phyloP scores from a whole-genome alignment of 1,140 invertebrate genomes.

The Nylanderia fulva region DNA sequence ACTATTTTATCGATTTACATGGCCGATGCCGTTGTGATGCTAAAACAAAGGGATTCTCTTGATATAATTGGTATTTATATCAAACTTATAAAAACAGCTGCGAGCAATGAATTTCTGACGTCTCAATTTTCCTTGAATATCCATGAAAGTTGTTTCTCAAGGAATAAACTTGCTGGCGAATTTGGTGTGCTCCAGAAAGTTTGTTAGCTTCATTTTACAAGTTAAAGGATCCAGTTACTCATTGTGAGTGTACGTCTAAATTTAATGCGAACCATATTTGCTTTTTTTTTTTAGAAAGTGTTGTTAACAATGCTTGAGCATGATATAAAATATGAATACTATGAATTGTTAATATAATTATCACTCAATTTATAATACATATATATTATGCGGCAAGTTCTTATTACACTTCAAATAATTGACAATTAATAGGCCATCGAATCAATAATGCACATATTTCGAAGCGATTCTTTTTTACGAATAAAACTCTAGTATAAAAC shows the following conservation, averaged over 20 bases:
- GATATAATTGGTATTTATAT: slow-evolving; percentile 14
- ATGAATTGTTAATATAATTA: slow-evolving; percentile 3
- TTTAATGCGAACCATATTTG: slow-evolving; percentile 14
- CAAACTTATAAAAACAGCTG: background rate
- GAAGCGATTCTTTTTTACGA: background rate
- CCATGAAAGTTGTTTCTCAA: slow-evolving; percentile 19
- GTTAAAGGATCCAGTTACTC: slow-evolving; percentile 13
- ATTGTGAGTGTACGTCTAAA: slow-evolving; percentile 27
- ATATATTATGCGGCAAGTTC: background rate
- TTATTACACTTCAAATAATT: slow-evolving; percentile 9
- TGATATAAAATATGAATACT: background rate
- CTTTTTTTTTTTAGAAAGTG: slow-evolving; percentile 21
- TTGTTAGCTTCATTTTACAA: slow-evolving; percentile 32
- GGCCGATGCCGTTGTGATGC: background rate
- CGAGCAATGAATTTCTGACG: slow-evolving; percentile 35
- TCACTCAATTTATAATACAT: background rate
- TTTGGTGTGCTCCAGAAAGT: slow-evolving; percentile 13
- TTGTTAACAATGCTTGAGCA: background rate
- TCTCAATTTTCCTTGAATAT: background rate
- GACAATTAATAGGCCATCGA: background rate
- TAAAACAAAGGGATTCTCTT: background rate
- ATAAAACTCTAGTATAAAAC: no score
- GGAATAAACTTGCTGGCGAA: background rate
- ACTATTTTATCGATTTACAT: background rate
- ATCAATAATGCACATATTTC: background rate